Base-by-base conservation (phyloP, 1,140 invertebrate species). In the Drosophila teissieri region DNA sequence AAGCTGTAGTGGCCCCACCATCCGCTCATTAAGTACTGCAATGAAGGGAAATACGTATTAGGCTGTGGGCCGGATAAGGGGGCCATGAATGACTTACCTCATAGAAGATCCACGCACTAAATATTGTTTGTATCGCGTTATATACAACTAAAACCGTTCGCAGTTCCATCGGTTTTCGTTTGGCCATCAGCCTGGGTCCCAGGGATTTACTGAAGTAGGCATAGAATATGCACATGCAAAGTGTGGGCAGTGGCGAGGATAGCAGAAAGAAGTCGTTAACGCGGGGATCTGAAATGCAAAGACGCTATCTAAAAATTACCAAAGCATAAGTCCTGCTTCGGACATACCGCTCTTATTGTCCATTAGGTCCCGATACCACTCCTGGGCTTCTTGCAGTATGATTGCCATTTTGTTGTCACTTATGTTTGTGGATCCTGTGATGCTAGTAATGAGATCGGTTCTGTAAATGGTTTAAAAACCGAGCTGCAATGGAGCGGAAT, bases 21-120 rank as follows among this genome's bases (percentile, higher is more conserved):
- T 56, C 96, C 96, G 77, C 96, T 97, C 94, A 95, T 95, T 92
- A 97, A 93, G 92, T 96, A 97, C 96, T 97, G 93, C 80, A 94
- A 94, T 83, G 69, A 19, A 14, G 4, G 14, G 31, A 4, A 14
- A 11, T 2, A 11, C 4, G 1, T 14, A 19, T 17, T 46, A 24
- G n/a, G 19, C 6, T 4, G 24, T 5, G n/a, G 11, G 10, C 14
- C 11, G 0, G 8, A 7, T 0, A 7, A 11, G 10, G 10, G 1
- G 31, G n/a, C 0, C 8, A 17, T n/a, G 10, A 11, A n/a, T 11
- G 1, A 48, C 57, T 39, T 12, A 98, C 97, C 95, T 97, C 96
- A 92, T 97, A 97, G 93, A 97, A 98, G 93, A 99, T 97, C 96
- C 97, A 98, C 37, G 95, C 93, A 89, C 96, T 98, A 92, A 98